Evolutionary conservation across 2,888 invertebrate species (phyloP).

Genomic region (Hoplodrina blanda): DNA sequence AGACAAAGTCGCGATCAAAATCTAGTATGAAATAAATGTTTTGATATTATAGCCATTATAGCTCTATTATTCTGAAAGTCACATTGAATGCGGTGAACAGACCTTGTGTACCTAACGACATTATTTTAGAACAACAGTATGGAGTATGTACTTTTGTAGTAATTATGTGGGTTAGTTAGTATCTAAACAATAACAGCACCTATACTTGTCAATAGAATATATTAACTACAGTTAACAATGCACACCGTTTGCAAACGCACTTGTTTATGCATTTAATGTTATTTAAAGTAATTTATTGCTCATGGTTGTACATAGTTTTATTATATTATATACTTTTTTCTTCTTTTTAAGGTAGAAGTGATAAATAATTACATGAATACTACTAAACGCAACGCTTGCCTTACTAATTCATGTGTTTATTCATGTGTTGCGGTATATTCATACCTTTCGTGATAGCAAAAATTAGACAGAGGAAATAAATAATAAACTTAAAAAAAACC

Average conservation of each 20-base stretch:
- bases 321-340: too few species aligned
- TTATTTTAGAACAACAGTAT: constrained; percentile 26
- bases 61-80: not conserved
- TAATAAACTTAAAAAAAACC: too few species aligned
- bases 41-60: not conserved
- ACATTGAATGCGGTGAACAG: not conserved
- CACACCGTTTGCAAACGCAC: constrained; percentile 1
- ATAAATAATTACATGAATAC: too few species aligned
- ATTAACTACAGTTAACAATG: constrained; percentile 26
- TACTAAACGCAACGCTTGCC: too few species aligned
- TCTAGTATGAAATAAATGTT: not conserved
- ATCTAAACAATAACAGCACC: constrained; percentile 20
- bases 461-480: too few species aligned
- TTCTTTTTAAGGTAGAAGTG: too few species aligned
- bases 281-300: constrained; percentile 6
- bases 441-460: too few species aligned
- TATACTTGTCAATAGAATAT: constrained; percentile 28
- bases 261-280: constrained; percentile 10
- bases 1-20: too few species aligned
- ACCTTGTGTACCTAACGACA: not conserved
- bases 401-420: too few species aligned
- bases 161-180: not conserved
- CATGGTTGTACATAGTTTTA: too few species aligned
- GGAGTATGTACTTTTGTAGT: not conserved
- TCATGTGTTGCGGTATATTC: too few species aligned